These are phyloP conservation scores for Caenorhabditis virilis DNA, from an alignment of 2,888 invertebrate species.

Conservation along the genomic window DNA sequence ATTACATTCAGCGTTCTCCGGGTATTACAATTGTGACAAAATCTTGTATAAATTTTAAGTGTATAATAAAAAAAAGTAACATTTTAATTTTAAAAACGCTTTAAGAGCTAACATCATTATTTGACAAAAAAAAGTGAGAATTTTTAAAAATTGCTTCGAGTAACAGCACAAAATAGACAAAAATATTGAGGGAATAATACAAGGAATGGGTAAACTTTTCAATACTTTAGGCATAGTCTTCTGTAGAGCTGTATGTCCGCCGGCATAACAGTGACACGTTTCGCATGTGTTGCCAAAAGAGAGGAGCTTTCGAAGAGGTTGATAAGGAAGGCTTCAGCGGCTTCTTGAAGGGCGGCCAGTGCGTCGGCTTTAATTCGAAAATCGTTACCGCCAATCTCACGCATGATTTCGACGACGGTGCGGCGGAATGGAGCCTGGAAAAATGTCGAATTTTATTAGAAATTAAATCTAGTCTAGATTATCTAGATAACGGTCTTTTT, in stretches of 20 bases:
- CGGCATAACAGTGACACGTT: constrained; percentile 37
- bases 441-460: background rate
- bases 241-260: constrained; percentile 39
- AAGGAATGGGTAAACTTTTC: background rate
- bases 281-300: constrained; percentile 35
- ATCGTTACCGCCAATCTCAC: background rate
- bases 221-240: constrained; percentile 17
- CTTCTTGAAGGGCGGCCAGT: constrained; percentile 37
- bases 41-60: no score
- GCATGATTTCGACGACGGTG: constrained; percentile 30
- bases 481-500: background rate
- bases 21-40: no score
- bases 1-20: background rate
- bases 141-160: background rate
- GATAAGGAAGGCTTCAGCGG: constrained; percentile 39
- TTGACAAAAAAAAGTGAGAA: background rate
- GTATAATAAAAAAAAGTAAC: no score
- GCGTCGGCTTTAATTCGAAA: constrained; percentile 33
- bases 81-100: no score
- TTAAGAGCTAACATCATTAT: no score
- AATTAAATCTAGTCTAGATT: background rate
- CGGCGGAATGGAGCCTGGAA: constrained; percentile 42
- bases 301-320: constrained; percentile 32
- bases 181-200: no score
- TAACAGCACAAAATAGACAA: no score